phyloP scores from a whole-genome alignment of 2,888 invertebrate species.

The Archips xylosteana region DNA sequence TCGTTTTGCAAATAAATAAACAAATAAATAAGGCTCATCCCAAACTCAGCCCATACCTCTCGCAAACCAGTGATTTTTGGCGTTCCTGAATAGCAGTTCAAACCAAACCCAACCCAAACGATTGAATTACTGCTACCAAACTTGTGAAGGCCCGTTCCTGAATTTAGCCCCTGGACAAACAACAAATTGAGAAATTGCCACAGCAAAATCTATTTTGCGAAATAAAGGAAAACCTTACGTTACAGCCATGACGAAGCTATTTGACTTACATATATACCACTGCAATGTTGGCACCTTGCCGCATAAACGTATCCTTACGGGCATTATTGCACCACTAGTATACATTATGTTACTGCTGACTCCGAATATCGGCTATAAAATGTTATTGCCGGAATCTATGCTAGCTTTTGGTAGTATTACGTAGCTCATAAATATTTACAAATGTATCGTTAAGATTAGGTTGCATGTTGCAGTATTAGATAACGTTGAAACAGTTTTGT shows the following conservation, averaged over 20 bases:
- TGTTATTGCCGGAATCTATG: conserved; percentile 70
- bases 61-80: too few species aligned
- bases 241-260: conserved; percentile 28
- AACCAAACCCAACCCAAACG: too few species aligned
- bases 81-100: too few species aligned
- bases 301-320: conserved; percentile 60
- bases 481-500: conserved; percentile 22
- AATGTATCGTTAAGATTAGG: conserved; percentile 65
- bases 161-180: too few species aligned
- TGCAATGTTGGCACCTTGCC: conserved; percentile 70
- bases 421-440: conserved; percentile 69
- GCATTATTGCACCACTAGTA: conserved; percentile 64
- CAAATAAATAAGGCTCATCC: too few species aligned
- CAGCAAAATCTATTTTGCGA: too few species aligned
- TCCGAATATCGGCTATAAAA: conserved; percentile 73
- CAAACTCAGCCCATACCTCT: too few species aligned
- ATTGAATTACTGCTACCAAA: too few species aligned
- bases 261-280: conserved; percentile 24
- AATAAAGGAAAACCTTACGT: not conserved
- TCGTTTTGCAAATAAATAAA: too few species aligned
- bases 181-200: conserved; percentile 13
- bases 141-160: too few species aligned
- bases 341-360: conserved; percentile 65
- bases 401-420: conserved; percentile 67
- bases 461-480: conserved; percentile 52